These are phyloP conservation scores for Hirudinaria manillensis DNA, from an alignment of 2,888 invertebrate species.

Conservation along the genomic window DNA sequence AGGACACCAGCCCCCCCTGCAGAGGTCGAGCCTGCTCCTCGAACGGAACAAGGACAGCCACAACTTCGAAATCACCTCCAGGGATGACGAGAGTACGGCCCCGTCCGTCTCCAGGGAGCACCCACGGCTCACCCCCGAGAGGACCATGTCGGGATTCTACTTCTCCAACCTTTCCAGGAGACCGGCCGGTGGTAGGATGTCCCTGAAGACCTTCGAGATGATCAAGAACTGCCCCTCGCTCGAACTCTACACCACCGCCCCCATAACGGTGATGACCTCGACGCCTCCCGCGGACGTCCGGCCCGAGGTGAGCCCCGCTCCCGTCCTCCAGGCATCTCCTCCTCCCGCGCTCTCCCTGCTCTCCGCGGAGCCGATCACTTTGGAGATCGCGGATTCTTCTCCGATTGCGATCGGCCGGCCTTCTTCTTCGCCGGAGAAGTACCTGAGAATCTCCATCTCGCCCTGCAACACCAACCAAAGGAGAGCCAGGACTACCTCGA, in stretches of 20 bases:
- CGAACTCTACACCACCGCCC: slow-evolving; percentile 27
- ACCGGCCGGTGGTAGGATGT: background rate
- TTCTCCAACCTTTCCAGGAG: background rate
- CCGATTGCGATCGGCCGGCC: background rate
- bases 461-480: background rate
- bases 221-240: slow-evolving; percentile 26
- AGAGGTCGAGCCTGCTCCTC: background rate
- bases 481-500: background rate
- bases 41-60: background rate
- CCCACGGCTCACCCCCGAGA: background rate
- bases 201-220: slow-evolving; percentile 18
- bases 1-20: background rate
- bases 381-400: background rate
- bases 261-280: slow-evolving; percentile 1
- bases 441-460: background rate
- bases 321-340: slow-evolving; percentile 15
- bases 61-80: background rate
- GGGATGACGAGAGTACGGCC: background rate
- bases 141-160: background rate
- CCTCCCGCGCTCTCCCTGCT: slow-evolving; percentile 10
- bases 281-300: background rate
- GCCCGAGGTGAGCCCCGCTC: background rate
- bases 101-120: background rate
- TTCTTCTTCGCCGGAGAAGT: background rate
- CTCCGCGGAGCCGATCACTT: background rate